Percentiles rank a stretch among this genome's conserved stretches.
phyloP scores from a whole-genome alignment of 2,113 vertebrate species.

The Acrocephalus arundinaceus region DNA sequence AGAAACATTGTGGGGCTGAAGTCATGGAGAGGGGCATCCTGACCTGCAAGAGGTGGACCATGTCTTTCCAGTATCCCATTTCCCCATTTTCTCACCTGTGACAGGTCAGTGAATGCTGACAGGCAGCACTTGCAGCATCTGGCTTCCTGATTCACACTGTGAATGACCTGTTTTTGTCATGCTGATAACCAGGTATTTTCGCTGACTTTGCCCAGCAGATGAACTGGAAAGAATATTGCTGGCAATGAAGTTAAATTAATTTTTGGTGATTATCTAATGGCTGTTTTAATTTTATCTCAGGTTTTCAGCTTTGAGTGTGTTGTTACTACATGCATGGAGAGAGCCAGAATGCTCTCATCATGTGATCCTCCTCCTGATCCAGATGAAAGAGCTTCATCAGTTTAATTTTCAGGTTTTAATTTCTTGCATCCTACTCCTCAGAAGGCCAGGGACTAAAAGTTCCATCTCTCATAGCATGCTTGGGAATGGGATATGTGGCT shows the following conservation, averaged over 20 bases:
- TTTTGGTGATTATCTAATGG: background rate
- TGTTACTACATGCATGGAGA: background rate
- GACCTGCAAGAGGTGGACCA: background rate
- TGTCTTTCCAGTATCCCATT: background rate
- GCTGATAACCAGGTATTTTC: background rate
- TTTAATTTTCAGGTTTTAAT: background rate
- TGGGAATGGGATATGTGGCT: background rate
- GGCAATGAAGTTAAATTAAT: background rate
- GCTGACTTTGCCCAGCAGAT: background rate
- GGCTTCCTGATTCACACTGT: background rate
- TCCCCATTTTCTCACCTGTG: background rate
- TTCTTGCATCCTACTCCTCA: background rate
- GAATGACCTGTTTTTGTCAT: background rate
- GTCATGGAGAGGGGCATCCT: background rate
- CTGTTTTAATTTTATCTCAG: background rate
- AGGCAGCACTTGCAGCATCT: background rate
- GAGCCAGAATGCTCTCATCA: background rate
- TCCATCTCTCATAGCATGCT: accelerated
- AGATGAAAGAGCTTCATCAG: background rate
- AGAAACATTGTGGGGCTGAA: background rate
- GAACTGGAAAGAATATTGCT: background rate
- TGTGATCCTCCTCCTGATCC: background rate
- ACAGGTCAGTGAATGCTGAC: background rate
- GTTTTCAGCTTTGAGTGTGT: background rate
- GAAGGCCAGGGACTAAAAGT: background rate